Percentiles rank a stretch among this genome's conserved stretches.
phyloP scores from a whole-genome alignment of 2,888 invertebrate species.

The Drosophila leonis region DNA sequence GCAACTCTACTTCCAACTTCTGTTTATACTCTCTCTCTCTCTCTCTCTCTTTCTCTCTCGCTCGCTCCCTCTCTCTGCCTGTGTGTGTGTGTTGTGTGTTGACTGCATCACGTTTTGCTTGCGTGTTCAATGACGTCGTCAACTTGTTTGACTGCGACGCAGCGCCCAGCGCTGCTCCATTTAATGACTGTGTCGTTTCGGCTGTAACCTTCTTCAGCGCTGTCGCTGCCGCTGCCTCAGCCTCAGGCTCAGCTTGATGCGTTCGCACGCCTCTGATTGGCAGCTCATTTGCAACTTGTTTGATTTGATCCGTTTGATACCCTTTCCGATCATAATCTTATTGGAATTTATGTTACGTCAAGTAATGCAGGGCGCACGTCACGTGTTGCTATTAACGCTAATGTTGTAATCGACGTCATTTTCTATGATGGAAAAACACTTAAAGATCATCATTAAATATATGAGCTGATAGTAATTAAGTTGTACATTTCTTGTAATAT shows the following conservation, averaged over 20 bases:
- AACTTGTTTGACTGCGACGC: slow-evolving; percentile 41
- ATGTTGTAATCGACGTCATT: slow-evolving; percentile 43
- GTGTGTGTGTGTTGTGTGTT: neutral
- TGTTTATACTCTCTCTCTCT: neutral
- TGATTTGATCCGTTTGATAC: slow-evolving; percentile 38
- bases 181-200: slow-evolving; percentile 20
- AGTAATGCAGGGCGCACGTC: slow-evolving; percentile 43
- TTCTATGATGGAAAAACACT: slow-evolving; percentile 24
- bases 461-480: slow-evolving; percentile 23
- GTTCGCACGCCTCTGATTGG: slow-evolving; percentile 62
- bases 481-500: neutral
- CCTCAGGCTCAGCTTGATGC: neutral
- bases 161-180: slow-evolving; percentile 34
- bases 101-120: slow-evolving; percentile 56
- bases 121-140: slow-evolving; percentile 69
- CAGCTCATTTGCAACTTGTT: slow-evolving; percentile 16
- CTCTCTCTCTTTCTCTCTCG: neutral
- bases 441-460: slow-evolving; percentile 4
- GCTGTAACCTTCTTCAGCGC: slow-evolving; percentile 30
- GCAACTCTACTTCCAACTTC: slow-evolving; percentile 33
- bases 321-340: slow-evolving; percentile 13
- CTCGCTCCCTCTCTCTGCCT: neutral
- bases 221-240: neutral
- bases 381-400: slow-evolving; percentile 39
- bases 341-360: slow-evolving; percentile 53